A percentile compares a stretch with the other conserved stretches of the same genome.
phyloP scores from a whole-genome alignment of 2,797 vertebrate genomes.

The Brachyrhaphis roseni region DNA sequence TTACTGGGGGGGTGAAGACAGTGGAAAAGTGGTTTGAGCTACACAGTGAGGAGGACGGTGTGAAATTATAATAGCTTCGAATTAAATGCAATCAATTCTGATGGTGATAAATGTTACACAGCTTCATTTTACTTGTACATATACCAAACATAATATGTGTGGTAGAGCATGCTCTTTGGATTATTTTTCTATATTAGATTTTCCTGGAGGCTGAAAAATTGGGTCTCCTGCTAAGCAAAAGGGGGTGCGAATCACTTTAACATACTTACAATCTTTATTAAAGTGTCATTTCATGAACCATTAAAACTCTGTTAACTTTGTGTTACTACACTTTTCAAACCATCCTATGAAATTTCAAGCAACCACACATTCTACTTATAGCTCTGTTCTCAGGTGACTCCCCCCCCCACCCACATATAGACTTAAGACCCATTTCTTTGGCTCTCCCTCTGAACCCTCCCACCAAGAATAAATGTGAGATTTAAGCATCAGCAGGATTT shows the following conservation, averaged over 20 bases:
- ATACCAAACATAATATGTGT: neutral
- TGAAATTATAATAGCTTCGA: constrained; percentile 44
- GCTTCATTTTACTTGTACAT: constrained; percentile 3
- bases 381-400: neutral
- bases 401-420: too few species aligned
- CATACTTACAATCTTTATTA: neutral
- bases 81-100: constrained; percentile 30
- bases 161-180: too few species aligned
- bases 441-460: neutral
- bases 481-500: constrained; percentile 59
- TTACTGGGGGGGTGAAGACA: constrained; percentile 47
- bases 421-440: constrained; percentile 5
- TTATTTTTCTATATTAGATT: neutral
- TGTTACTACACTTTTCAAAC: neutral
- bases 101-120: constrained; percentile 16
- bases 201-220: neutral
- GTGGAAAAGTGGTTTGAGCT: constrained; percentile 42
- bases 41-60: constrained; percentile 20
- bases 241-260: neutral
- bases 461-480: constrained; percentile 60
- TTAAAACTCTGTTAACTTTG: neutral
- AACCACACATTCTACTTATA: neutral
- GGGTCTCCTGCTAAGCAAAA: neutral
- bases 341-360: neutral
- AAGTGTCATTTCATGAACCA: neutral